Base-by-base conservation (phyloP, 2,113 vertebrate genomes). In the Silurus glanis region DNA sequence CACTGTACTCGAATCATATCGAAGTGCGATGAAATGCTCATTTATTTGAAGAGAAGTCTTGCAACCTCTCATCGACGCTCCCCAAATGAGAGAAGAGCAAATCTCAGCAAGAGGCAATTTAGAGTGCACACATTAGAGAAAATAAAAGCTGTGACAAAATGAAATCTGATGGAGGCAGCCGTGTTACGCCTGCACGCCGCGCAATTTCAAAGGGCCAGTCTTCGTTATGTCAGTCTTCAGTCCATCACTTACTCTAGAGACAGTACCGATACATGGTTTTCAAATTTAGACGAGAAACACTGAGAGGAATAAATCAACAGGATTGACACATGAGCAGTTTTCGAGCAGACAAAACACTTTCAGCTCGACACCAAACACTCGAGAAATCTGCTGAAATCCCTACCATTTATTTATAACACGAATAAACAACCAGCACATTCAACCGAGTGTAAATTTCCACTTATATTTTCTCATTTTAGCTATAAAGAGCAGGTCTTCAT, bases 51-150 rank as follows among this genome's bases (percentile, higher is more conserved):
- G 1, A 53, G 49, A 53, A 55, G n/a, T 76, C 74, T 53, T 76
- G 47, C 23, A n/a, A 6, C 21, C 37, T 51, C 14, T 14, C 49
- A 75, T 14, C 8, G 12, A 78, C n/a, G 9, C 7, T n/a, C 49
- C 58, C n/a, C n/a, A 17, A 79, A 79, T 58, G 13, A 55, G 49
- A 14, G 23, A 16, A 58, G 6, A 37, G 76, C 53, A 58, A 19
- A 58, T 58, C 76, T 55, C 76, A 79, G 55, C 76, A 56, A 79
- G 53, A 55, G 55, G 14, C 76, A 79, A 79, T 58, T 79, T 79
- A 79, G 14, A 58, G n/a, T 17, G 75, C n/a, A 55, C 49, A 78
- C 51, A 76, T 55, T 23, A 78, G n/a, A 55, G 51, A 55, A 78
- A 25, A 78, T 78, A 55, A 55, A 76, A 76, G 21, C 47, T 53